Evolutionary conservation across 2,888 invertebrate species (phyloP).

Genomic region (Hyposoter didymator): DNA sequence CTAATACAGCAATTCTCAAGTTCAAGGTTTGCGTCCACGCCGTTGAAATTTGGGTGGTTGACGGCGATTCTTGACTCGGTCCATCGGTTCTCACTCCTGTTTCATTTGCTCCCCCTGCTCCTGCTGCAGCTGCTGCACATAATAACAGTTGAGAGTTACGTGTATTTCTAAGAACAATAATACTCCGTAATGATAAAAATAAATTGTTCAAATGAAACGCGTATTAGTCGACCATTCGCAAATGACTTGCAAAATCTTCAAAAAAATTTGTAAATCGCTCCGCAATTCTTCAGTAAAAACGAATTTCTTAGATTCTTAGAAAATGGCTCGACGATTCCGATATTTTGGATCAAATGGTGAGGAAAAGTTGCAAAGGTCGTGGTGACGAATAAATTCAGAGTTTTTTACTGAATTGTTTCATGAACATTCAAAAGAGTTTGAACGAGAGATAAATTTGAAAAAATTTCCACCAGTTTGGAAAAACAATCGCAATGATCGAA

Average conservation of each 20-base stretch:
- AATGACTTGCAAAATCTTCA: not conserved
- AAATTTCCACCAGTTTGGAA: not conserved
- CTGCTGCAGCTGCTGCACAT: constrained; percentile 19
- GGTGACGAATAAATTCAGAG: not conserved
- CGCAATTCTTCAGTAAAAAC: not conserved
- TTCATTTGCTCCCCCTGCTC: not conserved
- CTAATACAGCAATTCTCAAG: constrained; percentile 87
- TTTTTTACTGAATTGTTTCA: not conserved
- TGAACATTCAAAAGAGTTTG: not conserved
- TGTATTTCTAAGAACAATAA: not conserved
- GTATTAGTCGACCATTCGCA: not conserved
- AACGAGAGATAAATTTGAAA: not conserved
- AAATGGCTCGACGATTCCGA: not conserved
- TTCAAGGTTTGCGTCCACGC: constrained; percentile 77
- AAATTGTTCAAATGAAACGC: too few species aligned
- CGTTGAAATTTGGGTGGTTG: constrained; percentile 59
- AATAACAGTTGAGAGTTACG: not conserved
- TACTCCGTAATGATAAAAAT: too few species aligned
- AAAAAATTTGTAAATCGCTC: not conserved
- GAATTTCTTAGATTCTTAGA: not conserved
- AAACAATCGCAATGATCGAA: not conserved
- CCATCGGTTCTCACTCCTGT: constrained; percentile 13
- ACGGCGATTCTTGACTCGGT: constrained; percentile 70
- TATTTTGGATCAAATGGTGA: not conserved
- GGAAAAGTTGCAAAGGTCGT: not conserved